Evolutionary conservation across 2,113 vertebrate genomes (phyloP).

Genomic region (Alligator sinensis): DNA sequence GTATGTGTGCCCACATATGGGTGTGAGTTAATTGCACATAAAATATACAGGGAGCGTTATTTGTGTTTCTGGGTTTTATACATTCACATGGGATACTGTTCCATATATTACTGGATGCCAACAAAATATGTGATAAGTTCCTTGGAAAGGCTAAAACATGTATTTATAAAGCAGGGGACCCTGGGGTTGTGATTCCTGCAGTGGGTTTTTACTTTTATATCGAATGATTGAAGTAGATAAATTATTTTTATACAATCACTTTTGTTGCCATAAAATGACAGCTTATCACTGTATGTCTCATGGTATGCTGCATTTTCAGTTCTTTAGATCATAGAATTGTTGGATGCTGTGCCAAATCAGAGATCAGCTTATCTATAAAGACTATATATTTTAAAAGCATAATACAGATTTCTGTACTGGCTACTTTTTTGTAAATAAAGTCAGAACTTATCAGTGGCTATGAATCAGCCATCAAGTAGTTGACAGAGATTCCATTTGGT

Average conservation of each 20-base stretch:
- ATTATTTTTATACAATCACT: background rate
- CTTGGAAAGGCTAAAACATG: background rate
- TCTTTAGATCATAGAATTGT: background rate
- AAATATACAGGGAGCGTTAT: background rate
- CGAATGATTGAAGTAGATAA: background rate
- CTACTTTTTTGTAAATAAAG: background rate
- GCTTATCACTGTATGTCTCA: background rate
- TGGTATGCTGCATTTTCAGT: background rate
- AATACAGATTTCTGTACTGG: background rate
- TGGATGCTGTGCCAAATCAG: background rate
- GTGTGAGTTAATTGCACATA: background rate
- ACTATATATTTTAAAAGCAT: background rate
- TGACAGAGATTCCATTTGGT: background rate
- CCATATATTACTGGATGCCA: rapidly evolving
- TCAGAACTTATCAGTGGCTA: background rate
- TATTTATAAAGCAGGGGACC: background rate
- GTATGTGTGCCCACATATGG: background rate
- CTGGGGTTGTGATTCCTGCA: background rate
- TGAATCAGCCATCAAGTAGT: background rate
- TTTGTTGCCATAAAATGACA: background rate
- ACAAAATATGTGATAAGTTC: background rate
- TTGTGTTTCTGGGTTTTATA: background rate
- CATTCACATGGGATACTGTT: background rate
- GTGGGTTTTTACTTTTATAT: background rate
- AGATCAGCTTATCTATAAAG: background rate